Evolutionary conservation across 1,140 invertebrate species (phyloP).

Genomic region (Homarus americanus): DNA sequence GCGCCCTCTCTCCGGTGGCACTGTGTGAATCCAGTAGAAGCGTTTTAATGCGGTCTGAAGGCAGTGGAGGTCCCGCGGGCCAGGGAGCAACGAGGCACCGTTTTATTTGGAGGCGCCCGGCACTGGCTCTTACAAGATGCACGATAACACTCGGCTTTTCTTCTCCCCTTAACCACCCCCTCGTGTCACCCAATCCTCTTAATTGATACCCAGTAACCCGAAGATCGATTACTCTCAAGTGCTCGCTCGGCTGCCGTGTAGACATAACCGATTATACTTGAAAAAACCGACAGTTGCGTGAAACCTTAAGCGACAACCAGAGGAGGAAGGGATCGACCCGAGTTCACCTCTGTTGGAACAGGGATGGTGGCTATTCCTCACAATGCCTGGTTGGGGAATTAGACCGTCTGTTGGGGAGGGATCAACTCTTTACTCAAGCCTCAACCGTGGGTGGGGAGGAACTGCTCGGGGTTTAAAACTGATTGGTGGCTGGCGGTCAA

Average conservation of each 20-base stretch:
- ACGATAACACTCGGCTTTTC: constrained; percentile 34
- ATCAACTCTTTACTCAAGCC: constrained; percentile 33
- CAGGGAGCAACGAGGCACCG: constrained; percentile 50
- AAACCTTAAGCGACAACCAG: neutral
- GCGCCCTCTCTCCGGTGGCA: constrained; percentile 21
- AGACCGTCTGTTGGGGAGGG: constrained; percentile 43
- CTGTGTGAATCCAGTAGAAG: constrained; percentile 68
- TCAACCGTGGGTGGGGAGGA: neutral
- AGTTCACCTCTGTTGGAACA: neutral
- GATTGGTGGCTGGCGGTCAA: no score
- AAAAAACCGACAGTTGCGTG: neutral
- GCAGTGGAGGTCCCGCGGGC: constrained; percentile 46
- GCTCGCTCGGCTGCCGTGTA: neutral
- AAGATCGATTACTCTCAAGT: neutral
- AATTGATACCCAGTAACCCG: constrained; percentile 1
- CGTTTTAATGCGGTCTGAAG: constrained; percentile 70
- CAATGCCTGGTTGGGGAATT: constrained; percentile 45
- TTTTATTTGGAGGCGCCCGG: constrained; percentile 64
- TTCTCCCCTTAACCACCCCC: neutral
- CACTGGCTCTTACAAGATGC: constrained; percentile 48
- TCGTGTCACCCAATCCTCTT: neutral
- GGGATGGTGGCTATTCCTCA: constrained; percentile 38
- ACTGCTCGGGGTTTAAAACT: no score
- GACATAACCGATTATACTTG: neutral
- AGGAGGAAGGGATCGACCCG: neutral